Base-by-base conservation (phyloP, 2,888 invertebrate genomes). In the Patella caerulea region DNA sequence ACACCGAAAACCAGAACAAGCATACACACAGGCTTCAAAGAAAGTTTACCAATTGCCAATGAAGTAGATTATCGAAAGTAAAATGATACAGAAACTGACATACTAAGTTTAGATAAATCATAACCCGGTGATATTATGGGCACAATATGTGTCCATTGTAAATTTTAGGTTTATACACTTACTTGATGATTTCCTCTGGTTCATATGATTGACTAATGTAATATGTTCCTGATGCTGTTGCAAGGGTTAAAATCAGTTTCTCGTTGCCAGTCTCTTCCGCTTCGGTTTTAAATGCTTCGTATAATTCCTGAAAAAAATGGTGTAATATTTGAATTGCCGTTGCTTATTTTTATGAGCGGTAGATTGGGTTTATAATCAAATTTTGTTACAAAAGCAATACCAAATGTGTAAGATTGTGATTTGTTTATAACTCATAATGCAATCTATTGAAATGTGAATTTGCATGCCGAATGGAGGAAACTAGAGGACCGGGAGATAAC, bases 191-290 rank as follows among this genome's bases (percentile, higher is more conserved):
- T 29, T 82, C 78, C 14, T 72, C 56, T 9, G 83, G 82, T 73
- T 83, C 83, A 59, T 83, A 83, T 5, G 81, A 80, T 56, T 79
- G 79, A 77, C 79, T 73, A 55, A 83, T 83, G 80, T 80, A 83
- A 78, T 79, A 83, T 7, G 81, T 83, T 0, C 83, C 83, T 5
- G 83, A 81, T 14, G 84, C 84, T 65, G 84, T 82, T 12, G 83
- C 83, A 71, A 80, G 73, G 11, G 87, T 87, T 71, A 89, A 82
- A 17, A 89, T 71, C 12, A 88, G 81, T 71, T 85, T 87, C 14
- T 83, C 84, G 72, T 78, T 79, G n/a, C 85, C 85, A 0, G 83
- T 84, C 12, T 82, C 78, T 14, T 77, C 53, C 0, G 85, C 75
- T 73, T 88, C 88, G 3, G 73, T 69, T 11, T 71, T 78, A 73